Evolutionary conservation across 37 sponge, comb jelly and placozoan species (phyloP).

Genomic region (Mnemiopsis leidyi): DNA sequence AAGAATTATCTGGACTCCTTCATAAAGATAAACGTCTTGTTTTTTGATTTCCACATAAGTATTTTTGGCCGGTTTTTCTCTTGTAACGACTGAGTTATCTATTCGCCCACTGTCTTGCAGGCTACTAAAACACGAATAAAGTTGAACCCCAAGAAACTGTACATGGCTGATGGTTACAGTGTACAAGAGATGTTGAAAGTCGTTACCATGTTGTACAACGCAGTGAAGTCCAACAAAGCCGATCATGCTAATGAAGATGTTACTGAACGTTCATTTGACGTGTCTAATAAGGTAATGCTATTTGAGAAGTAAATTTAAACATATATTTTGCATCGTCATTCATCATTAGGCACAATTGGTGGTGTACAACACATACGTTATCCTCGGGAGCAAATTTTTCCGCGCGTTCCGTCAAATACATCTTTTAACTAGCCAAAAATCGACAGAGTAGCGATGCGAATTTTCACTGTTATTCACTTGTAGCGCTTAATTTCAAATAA

Average conservation of each 20-base stretch:
- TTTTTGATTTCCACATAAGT: too few species aligned
- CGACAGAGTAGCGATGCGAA: not conserved
- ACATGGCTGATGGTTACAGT: slow-evolving; percentile 95
- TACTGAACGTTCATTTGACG: slow-evolving; percentile 59
- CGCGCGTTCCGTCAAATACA: slow-evolving; percentile 5
- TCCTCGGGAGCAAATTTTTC: not conserved
- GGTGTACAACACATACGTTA: too few species aligned
- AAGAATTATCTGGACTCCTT: too few species aligned
- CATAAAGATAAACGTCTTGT: too few species aligned
- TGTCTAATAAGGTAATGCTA: slow-evolving; percentile 66
- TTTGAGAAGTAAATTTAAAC: too few species aligned
- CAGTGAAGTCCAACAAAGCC: slow-evolving; percentile 73
- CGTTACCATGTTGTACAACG: slow-evolving; percentile 81
- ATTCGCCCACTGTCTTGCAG: slow-evolving; percentile 46
- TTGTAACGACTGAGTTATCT: not conserved
- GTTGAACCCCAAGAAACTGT: slow-evolving; percentile 92
- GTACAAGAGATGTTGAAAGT: slow-evolving; percentile 97
- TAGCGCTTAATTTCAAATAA: slow-evolving; percentile 18
- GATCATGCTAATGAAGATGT: slow-evolving; percentile 55
- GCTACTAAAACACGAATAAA: slow-evolving; percentile 90
- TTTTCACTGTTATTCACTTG: slow-evolving; percentile 16
- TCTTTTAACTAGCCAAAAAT: slow-evolving; percentile 37
- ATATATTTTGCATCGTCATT: too few species aligned
- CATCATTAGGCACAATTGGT: too few species aligned
- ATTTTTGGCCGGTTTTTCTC: not conserved